phyloP scores from a whole-genome alignment of 2,888 invertebrate species.

The Xestia ashworthii region DNA sequence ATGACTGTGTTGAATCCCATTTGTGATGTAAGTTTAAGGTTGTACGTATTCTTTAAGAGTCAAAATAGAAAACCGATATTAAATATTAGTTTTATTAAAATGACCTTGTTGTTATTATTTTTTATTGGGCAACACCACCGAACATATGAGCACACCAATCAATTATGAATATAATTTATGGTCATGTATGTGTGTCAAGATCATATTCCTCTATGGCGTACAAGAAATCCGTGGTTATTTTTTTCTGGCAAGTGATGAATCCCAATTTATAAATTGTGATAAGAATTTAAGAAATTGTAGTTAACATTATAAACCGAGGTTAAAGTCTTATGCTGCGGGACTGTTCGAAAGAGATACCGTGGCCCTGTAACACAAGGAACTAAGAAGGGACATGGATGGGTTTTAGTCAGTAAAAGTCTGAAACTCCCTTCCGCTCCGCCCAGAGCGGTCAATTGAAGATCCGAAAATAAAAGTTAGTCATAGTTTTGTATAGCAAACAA shows the following conservation, averaged over 20 bases:
- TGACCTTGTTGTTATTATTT: constrained; percentile 14
- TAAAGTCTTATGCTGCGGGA: background rate
- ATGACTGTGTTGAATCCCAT: constrained; percentile 22
- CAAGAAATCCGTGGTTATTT: background rate
- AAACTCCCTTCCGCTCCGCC: no score
- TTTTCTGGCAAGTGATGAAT: background rate
- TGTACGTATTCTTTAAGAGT: constrained; percentile 28
- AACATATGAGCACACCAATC: constrained; percentile 3
- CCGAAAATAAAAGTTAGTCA: no score
- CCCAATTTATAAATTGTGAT: background rate
- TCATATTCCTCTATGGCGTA: constrained; percentile 2
- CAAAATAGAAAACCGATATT: constrained; percentile 17
- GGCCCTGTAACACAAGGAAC: no score
- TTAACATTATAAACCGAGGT: background rate
- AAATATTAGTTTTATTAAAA: constrained; percentile 36
- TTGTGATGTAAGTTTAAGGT: constrained; percentile 35
- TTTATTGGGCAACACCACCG: constrained; percentile 6
- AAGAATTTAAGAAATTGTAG: background rate
- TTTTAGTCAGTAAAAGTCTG: no score
- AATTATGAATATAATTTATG: background rate
- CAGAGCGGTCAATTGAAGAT: no score
- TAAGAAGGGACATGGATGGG: no score
- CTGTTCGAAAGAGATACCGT: no score
- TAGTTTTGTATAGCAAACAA: background rate
- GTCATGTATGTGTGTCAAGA: constrained; percentile 25